Base-by-base conservation (phyloP, 2,797 vertebrate species). In the Steatocranus sp. region DNA sequence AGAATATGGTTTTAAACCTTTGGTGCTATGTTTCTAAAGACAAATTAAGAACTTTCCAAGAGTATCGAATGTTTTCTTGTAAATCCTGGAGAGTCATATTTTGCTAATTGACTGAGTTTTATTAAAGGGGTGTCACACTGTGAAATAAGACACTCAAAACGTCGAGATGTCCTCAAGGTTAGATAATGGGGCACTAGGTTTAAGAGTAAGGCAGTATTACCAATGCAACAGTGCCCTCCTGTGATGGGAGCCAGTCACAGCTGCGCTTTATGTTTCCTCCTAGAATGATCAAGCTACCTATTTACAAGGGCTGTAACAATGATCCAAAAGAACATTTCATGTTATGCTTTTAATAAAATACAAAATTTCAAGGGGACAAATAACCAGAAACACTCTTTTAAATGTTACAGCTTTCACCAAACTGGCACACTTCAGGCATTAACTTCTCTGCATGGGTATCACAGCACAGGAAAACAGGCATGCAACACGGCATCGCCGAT, bases 221-320 rank as follows among this genome's bases (percentile, higher is more conserved):
- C 41, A 84, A 53, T 86, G 81, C 63, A 80, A 85, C 88, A 84
- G 89, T 76, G 91, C 88, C 90, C 91, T 88, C 93, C 76, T 84
- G 88, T 93, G 92, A 85, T 91, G 61, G 78, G 66, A 91, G 63
- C 27, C 1, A 10, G 77, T 38, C 73, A 83, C 83, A 90, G 81
- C 73, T 34, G 6, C 50, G 1, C 80, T 87, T 56, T 5, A 5
- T 18, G 74, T 68, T 46, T 36, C 73, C 83, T 23, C 78, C 63
- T 54, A 49, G 82, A 25, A 27, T 58, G 79, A 92, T 87, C 82
- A 83, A 80, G 84, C 88, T 91, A 88, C 89, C 86, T 81, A 84
- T 87, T 78, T 75, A 80, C 83, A 36, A 46, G 38, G 38, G 66
- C 23, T 70, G 41, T 46, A 70, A 70, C 23, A 1, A n/a, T 48